phyloP scores from a whole-genome alignment of 2,888 invertebrate species.

The Drosophila falleni region DNA sequence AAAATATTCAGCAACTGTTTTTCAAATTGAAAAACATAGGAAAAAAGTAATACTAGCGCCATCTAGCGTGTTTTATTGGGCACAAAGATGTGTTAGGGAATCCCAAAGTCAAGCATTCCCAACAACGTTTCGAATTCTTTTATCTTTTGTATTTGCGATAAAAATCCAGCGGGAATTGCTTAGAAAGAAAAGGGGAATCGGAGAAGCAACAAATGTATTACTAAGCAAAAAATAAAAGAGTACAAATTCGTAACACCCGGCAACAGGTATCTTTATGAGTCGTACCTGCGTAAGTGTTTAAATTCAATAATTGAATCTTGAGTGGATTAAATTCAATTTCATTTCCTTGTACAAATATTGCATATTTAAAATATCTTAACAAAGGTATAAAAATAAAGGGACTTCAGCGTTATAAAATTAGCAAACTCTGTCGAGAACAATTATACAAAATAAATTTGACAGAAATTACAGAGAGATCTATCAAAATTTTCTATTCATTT shows the following conservation, averaged over 20 bases:
- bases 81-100: background rate
- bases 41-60: background rate
- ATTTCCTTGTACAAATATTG: conserved; percentile 16
- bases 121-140: background rate
- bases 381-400: background rate
- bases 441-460: background rate
- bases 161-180: conserved; percentile 4
- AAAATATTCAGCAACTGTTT: background rate
- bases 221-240: background rate
- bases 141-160: conserved; percentile 6
- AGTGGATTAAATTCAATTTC: background rate
- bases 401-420: background rate
- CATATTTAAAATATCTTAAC: background rate
- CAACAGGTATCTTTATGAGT: conserved; percentile 14
- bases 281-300: background rate
- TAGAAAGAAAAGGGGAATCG: background rate
- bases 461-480: no score
- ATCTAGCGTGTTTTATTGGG: background rate
- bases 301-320: conserved; percentile 5
- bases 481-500: background rate
- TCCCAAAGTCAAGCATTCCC: background rate
- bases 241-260: conserved; percentile 2
- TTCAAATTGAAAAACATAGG: background rate
- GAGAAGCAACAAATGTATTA: background rate
- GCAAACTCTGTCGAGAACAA: background rate